Evolutionary conservation across 2,888 invertebrate genomes (phyloP).

Genomic region (Cataglyphis cursor): DNA sequence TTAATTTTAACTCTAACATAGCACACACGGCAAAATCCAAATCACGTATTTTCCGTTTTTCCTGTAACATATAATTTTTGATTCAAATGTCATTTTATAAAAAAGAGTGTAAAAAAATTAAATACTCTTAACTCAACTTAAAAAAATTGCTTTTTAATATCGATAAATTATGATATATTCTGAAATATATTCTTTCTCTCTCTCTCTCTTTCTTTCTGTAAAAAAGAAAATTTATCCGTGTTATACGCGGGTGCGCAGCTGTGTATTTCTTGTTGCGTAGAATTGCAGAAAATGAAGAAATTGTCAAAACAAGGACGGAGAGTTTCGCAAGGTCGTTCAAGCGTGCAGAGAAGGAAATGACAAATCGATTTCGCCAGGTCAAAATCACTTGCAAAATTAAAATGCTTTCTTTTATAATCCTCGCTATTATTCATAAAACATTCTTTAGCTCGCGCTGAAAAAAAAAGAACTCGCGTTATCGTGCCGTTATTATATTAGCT

Average conservation of each 20-base stretch:
- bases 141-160: not conserved
- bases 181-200: not conserved
- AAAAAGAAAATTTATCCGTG: slow-evolving; percentile 28
- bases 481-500: slow-evolving; percentile 53
- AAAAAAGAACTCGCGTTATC: slow-evolving; percentile 24
- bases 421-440: slow-evolving; percentile 19
- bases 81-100: not conserved
- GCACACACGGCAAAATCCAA: not conserved
- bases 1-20: not conserved
- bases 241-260: not conserved
- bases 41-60: not conserved
- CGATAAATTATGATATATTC: not conserved
- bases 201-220: not conserved
- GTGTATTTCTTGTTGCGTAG: slow-evolving; percentile 15
- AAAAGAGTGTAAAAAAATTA: not conserved
- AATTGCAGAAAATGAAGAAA: slow-evolving; percentile 23
- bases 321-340: slow-evolving; percentile 30
- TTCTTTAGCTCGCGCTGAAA: not conserved
- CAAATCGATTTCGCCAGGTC: slow-evolving; percentile 27
- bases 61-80: not conserved
- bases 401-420: not conserved
- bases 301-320: slow-evolving; percentile 34
- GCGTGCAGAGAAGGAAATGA: not conserved
- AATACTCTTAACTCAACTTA: not conserved
- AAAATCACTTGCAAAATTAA: slow-evolving; percentile 41